Base-by-base conservation (phyloP, 2,797 vertebrate species). In the Bradypus variegatus region DNA sequence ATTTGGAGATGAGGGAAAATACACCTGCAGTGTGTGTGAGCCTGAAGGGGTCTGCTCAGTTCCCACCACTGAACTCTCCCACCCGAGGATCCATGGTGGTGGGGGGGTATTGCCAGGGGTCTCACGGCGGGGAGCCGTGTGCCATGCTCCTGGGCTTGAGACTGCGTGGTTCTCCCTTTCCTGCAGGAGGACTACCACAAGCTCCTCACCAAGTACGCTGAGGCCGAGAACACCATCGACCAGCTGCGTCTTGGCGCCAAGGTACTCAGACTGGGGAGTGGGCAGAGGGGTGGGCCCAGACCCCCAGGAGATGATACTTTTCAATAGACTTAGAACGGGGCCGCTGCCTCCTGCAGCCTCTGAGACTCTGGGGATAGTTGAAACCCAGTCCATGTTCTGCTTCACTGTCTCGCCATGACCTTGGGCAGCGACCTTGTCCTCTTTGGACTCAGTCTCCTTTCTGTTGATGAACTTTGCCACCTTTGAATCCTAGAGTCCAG, bases 211-310 rank as follows among this genome's bases (percentile, higher is more conserved):
- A 99, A 99, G 96, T 98, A 98, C 0, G 99, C 99, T 0, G 99
- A 99, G 95, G 98, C 98, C 0, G 98, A 99, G 95, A 99, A 99
- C 96, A 99, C 99, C 93, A 99, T 99, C 19, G 99, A 99, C 97
- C 98, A 98, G 75, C 97, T 99, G 92, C 98, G 99, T 69, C 97
- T 99, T 65, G 97, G 98, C 21, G 98, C 98, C 88, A 99, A 98
- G 98, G 99, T 99, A 97, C 95, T 9, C 8, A 11, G 33, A 60
- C 27, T 14, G 1, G 38, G 48, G 12, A 8, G 1, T 11, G 48
- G 27, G 19, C 10, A 33, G 38, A 19, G 31, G 48, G 1, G 3
- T 19, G 75, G 33, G 48, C 8, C 65, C 8, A 0, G 13, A 14
- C 3, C 16, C 13, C 41, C 0, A 1, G 13, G 14, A 60, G n/a